Percentiles rank a stretch among this genome's conserved stretches.
phyloP scores from a whole-genome alignment of 2,113 vertebrate species.

The Tamias sibiricus region DNA sequence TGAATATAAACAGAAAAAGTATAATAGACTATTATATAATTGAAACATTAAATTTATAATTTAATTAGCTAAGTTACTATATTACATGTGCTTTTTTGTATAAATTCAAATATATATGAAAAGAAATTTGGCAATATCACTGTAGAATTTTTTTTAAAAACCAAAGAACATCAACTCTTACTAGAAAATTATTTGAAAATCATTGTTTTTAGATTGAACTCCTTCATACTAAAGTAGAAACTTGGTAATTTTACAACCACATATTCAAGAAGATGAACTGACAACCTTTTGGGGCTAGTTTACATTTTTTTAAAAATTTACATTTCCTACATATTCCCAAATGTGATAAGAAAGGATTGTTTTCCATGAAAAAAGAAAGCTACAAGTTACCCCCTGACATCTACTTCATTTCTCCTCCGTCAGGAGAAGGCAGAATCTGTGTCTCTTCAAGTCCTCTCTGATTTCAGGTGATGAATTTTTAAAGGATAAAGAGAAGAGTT shows the following conservation, averaged over 20 bases:
- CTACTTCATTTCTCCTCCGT: not conserved
- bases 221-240: not conserved
- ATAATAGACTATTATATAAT: not conserved
- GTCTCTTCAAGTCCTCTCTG: not conserved
- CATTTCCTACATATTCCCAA: not conserved
- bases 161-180: not conserved
- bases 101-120: not conserved
- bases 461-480: not conserved
- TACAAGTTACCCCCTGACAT: not conserved
- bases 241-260: constrained; percentile 17
- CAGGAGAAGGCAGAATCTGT: not conserved
- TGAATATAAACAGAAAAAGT: not conserved
- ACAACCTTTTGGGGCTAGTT: not conserved
- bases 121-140: not conserved
- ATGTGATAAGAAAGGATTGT: constrained; percentile 41
- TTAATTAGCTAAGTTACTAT: not conserved
- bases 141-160: not conserved
- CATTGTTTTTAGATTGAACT: not conserved
- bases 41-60: not conserved
- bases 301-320: constrained; percentile 46
- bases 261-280: constrained; percentile 25
- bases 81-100: not conserved
- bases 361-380: constrained; percentile 58
- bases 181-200: constrained; percentile 14
- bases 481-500: not conserved